Conservation (phyloP, 2,113 vertebrate genomes). For the Xyliphius kryptos region DNA sequence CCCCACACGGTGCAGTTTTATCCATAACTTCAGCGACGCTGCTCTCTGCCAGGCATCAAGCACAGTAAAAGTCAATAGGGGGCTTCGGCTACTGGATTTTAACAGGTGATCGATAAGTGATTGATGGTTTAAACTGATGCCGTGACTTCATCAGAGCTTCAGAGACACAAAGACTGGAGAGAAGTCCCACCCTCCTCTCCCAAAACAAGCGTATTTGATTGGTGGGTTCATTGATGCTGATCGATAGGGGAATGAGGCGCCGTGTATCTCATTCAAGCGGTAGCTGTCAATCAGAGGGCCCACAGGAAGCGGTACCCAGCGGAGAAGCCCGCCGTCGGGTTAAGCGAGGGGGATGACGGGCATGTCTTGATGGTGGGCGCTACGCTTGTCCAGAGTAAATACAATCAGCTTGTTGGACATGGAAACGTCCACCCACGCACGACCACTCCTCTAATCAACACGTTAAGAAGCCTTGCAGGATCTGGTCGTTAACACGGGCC, state of each 20-base stretch:
- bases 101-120: conserved; percentile 44
- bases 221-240: conserved; percentile 53
- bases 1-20: background rate
- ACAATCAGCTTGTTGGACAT: conserved; percentile 54
- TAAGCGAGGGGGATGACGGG: conserved; percentile 27
- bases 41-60: conserved; percentile 7
- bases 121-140: conserved; percentile 34
- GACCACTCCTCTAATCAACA: conserved; percentile 37
- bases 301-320: conserved; percentile 20
- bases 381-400: conserved; percentile 50
- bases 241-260: conserved; percentile 55
- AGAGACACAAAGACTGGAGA: conserved; percentile 51
- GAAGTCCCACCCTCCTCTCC: conserved; percentile 45
- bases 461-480: conserved; percentile 19
- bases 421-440: conserved; percentile 57
- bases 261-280: conserved; percentile 48
- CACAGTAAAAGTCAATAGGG: conserved; percentile 20
- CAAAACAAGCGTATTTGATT: conserved; percentile 50
- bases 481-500: conserved; percentile 14
- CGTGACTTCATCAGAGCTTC: conserved; percentile 20
- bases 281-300: conserved; percentile 51
- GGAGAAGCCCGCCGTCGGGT: conserved; percentile 15
- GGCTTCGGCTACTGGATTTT: conserved; percentile 24
- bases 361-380: conserved; percentile 25
- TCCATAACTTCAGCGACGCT: background rate